Evolutionary conservation across 1,140 invertebrate species (phyloP).

Genomic region (Elymnias hypermnestra): DNA sequence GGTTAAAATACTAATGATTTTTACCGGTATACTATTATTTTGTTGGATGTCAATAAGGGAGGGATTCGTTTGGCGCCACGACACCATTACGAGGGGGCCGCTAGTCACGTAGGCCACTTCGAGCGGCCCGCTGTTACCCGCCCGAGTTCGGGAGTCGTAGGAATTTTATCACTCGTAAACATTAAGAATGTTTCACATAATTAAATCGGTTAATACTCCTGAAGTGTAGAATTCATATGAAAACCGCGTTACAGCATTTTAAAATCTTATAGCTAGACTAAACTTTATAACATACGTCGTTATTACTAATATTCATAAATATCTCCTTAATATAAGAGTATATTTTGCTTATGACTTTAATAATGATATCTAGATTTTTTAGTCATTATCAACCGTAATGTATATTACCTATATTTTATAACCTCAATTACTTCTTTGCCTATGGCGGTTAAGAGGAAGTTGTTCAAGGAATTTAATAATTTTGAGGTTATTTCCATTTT

Average conservation of each 20-base stretch:
- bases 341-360: too few relatives aligned
- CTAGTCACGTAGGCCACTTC: slow-evolving; percentile 70
- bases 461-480: too few relatives aligned
- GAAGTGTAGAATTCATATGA: slow-evolving; percentile 24
- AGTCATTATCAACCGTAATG: too few relatives aligned
- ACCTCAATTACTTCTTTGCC: too few relatives aligned
- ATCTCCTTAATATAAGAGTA: too few relatives aligned
- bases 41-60: slow-evolving; percentile 49
- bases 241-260: slow-evolving; percentile 22
- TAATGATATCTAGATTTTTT: too few relatives aligned
- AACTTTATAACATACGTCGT: too few relatives aligned
- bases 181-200: slow-evolving; percentile 2
- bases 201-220: slow-evolving; percentile 19
- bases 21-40: slow-evolving; percentile 20
- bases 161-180: slow-evolving; percentile 15
- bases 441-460: too few relatives aligned
- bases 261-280: too few relatives aligned
- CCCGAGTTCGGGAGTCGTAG: slow-evolving; percentile 29
- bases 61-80: slow-evolving; percentile 58
- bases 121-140: slow-evolving; percentile 39
- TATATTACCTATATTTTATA: too few relatives aligned
- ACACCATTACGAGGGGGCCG: slow-evolving; percentile 57
- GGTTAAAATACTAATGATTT: slow-evolving; percentile 13
- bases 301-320: too few relatives aligned
- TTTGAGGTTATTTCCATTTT: too few relatives aligned